Base-by-base conservation (phyloP, 37 sponge, comb jelly and placozoan genomes). In the Aphrocallistes beatrix region DNA sequence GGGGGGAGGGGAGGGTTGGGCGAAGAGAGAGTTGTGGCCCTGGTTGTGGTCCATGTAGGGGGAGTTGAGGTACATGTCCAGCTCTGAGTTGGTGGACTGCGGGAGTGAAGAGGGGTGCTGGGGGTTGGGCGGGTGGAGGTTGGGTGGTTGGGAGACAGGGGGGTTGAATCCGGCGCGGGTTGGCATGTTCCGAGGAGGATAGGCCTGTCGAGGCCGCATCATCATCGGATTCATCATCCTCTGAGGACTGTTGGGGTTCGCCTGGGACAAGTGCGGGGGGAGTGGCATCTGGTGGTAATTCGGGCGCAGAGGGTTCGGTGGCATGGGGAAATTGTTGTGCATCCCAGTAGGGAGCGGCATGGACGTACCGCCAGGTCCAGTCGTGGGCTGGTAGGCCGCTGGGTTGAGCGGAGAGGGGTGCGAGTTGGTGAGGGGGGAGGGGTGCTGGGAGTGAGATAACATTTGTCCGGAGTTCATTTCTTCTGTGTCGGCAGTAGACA, bases 391-490 rank as follows among this genome's bases (percentile, higher is more conserved):
- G 75, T 60, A 60, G 34, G 75, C 75, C 25, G 21, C 75, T 1
- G 75, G 75, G 34, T 60, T 60, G 75, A 60, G 10, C n/a, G n/a
- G n/a, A n/a, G n/a, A n/a, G n/a, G 75, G n/a, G 75, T 60, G 75
- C 10, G 75, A 60, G 75, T 60, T 60, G 8, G 75, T 60, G 75
- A 60, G 75, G 75, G 75, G 75, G 75, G 75, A 60, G 75, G 75
- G 75, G 75, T 60, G 75, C n/a, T n/a, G n/a, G n/a, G n/a, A n/a
- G 75, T 60, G 75, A 30, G 75, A 60, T 60, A 60, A 19, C 75
- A 60, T 60, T 60, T 60, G 75, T 25, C 28, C 75, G 10, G 75
- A 60, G 75, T 60, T 60, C 28, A 60, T 19, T 60, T 60, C 75
- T 30, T 60, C 75, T 32, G 75, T 60, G 75, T 60, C 75, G 10